Evolutionary conservation across 1,140 invertebrate genomes (phyloP).

Genomic region (Odontomachus brunneus): DNA sequence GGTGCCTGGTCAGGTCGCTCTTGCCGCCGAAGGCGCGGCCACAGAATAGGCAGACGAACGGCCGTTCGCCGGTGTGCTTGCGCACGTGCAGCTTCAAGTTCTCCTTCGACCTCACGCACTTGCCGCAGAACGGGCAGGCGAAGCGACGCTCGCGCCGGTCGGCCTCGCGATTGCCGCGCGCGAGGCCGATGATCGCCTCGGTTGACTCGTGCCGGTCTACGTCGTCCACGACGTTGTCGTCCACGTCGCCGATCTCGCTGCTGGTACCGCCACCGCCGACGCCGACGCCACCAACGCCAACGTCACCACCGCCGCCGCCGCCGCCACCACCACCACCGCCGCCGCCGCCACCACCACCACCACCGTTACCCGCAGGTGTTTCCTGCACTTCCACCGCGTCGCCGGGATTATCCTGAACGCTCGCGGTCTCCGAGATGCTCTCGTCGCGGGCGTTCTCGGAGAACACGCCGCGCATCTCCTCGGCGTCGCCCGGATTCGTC

Average conservation of each 20-base stretch:
- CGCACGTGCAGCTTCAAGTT: constrained; percentile 95
- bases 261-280: constrained; percentile 47
- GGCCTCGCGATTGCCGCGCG: constrained; percentile 75
- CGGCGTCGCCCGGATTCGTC: constrained; percentile 75
- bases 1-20: constrained; percentile 93
- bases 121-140: constrained; percentile 95
- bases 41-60: constrained; percentile 95
- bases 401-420: constrained; percentile 72
- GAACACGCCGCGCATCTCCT: constrained; percentile 70
- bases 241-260: constrained; percentile 69
- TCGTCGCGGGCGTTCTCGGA: constrained; percentile 73
- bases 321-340: constrained; percentile 29
- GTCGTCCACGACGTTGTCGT: constrained; percentile 70
- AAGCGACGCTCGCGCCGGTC: constrained; percentile 87
- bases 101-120: constrained; percentile 94
- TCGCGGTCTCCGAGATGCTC: constrained; percentile 75
- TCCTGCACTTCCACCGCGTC: constrained; percentile 58
- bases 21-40: constrained; percentile 94
- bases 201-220: constrained; percentile 69
- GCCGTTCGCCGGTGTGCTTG: constrained; percentile 94
- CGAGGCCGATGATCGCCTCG: constrained; percentile 72
- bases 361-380: not conserved
- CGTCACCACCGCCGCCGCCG: constrained; percentile 41
- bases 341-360: not conserved
- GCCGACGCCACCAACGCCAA: constrained; percentile 25